These are phyloP conservation scores for Cotesia congregata DNA, from an alignment of 2,888 invertebrate species.

Conservation along the genomic window DNA sequence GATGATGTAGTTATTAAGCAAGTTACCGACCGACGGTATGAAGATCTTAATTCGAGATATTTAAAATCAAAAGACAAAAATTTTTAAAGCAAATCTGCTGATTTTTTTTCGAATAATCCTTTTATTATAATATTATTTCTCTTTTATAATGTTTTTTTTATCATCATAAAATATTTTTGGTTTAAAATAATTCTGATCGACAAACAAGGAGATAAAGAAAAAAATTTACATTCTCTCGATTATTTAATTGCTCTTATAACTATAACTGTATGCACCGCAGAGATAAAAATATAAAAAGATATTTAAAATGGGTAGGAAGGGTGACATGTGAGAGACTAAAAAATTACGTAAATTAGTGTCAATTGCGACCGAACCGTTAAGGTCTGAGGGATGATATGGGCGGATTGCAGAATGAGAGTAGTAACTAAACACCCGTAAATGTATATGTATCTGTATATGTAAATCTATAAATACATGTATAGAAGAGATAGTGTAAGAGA, in stretches of 20 bases:
- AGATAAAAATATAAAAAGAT: slow-evolving; percentile 30
- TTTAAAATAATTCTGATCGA: no score
- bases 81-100: no score
- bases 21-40: no score
- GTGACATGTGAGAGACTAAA: slow-evolving; percentile 57
- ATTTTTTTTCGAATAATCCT: no score
- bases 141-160: no score
- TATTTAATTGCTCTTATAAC: neutral
- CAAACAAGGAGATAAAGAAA: no score
- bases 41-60: no score
- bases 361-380: slow-evolving; percentile 56
- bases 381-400: slow-evolving; percentile 59
- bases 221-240: neutral
- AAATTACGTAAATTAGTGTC: slow-evolving; percentile 67
- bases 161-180: no score
- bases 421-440: slow-evolving; percentile 35
- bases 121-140: no score
- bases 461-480: slow-evolving; percentile 34
- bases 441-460: slow-evolving; percentile 31
- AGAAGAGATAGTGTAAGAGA: slow-evolving; percentile 23
- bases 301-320: slow-evolving; percentile 25
- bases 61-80: no score
- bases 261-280: slow-evolving; percentile 4
- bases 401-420: slow-evolving; percentile 52
- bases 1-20: no score